Evolutionary conservation across 1,140 invertebrate species (phyloP).

Genomic region (Heterodera schachtii): DNA sequence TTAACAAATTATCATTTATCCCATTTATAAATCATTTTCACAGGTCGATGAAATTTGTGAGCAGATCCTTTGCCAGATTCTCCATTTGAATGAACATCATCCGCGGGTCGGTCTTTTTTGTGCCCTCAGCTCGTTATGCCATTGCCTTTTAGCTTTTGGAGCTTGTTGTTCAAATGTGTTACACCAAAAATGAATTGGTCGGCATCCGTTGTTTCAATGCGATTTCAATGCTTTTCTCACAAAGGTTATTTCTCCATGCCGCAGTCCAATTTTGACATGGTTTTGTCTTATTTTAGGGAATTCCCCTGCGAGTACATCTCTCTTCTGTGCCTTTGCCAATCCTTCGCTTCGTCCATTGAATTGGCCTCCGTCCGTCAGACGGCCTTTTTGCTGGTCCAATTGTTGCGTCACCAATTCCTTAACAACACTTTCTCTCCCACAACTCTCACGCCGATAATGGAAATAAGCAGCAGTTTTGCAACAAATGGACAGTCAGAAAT

Average conservation of each 20-base stretch:
- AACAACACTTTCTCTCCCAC: slow-evolving; percentile 68
- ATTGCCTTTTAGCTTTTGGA: slow-evolving; percentile 74
- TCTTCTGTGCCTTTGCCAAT: slow-evolving; percentile 92
- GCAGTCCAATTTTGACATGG: slow-evolving; percentile 10
- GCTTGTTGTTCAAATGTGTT: slow-evolving; percentile 96
- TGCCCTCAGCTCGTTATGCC: not conserved
- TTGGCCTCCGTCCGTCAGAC: slow-evolving; percentile 72
- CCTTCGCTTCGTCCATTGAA: slow-evolving; percentile 87
- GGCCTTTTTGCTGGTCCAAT: slow-evolving; percentile 86
- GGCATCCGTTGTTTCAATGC: slow-evolving; percentile 93
- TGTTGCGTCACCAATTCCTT: slow-evolving; percentile 92
- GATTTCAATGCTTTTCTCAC: slow-evolving; percentile 90
- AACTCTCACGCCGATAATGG: slow-evolving; percentile 6
- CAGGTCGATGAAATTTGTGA: slow-evolving; percentile 85
- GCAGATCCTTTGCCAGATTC: slow-evolving; percentile 86
- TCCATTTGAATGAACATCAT: slow-evolving; percentile 94
- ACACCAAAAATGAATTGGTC: slow-evolving; percentile 83
- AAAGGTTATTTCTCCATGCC: slow-evolving; percentile 73
- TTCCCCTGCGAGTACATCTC: slow-evolving; percentile 98
- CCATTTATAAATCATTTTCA: slow-evolving; percentile 18
- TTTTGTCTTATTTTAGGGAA: slow-evolving; percentile 73
- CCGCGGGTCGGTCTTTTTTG: slow-evolving; percentile 71
- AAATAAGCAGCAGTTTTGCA: not conserved
- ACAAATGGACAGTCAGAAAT: not conserved
- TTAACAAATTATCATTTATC: not conserved